These are phyloP conservation scores for Melanitta fusca DNA, from an alignment of 2,797 vertebrate genomes.

Conservation along the genomic window DNA sequence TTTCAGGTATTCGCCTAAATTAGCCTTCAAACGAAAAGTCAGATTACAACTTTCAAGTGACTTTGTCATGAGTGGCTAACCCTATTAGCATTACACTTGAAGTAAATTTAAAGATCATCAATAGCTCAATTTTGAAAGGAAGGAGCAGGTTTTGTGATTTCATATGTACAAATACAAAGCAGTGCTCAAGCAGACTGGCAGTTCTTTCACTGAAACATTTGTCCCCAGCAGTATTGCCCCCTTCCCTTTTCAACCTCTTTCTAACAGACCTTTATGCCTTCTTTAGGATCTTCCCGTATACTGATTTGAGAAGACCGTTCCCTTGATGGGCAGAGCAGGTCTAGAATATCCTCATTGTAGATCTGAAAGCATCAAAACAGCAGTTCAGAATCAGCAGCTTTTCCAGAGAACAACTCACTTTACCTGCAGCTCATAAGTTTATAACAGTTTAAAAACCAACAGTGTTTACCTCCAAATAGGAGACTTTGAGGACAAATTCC, in stretches of 20 bases:
- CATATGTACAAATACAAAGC: not conserved
- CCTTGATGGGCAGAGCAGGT: slow-evolving; percentile 88
- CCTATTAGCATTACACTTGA: accelerated
- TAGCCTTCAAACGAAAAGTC: not conserved
- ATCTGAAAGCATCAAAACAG: slow-evolving; percentile 82
- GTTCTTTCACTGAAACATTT: not conserved
- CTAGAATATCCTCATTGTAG: slow-evolving; percentile 96
- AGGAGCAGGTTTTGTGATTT: too few species aligned
- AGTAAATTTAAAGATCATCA: not conserved
- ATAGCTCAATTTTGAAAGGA: not conserved
- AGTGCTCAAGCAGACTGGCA: not conserved
- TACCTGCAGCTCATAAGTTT: too few species aligned
- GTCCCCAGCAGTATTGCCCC: accelerated
- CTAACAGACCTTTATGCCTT: slow-evolving; percentile 91
- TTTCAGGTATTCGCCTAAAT: not conserved
- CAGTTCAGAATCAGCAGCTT: not conserved
- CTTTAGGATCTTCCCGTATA: slow-evolving; percentile 95
- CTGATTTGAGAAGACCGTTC: slow-evolving; percentile 86
- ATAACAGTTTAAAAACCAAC: not conserved
- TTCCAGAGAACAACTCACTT: not conserved
- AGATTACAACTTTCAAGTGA: not conserved
- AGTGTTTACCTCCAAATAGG: slow-evolving; percentile 91
- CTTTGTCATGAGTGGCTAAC: not conserved
- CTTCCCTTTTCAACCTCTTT: accelerated
- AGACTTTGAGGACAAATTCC: slow-evolving; percentile 87